These are phyloP conservation scores for Tonatia bakeri DNA, from an alignment of 2,113 vertebrate genomes.

Conservation along the genomic window DNA sequence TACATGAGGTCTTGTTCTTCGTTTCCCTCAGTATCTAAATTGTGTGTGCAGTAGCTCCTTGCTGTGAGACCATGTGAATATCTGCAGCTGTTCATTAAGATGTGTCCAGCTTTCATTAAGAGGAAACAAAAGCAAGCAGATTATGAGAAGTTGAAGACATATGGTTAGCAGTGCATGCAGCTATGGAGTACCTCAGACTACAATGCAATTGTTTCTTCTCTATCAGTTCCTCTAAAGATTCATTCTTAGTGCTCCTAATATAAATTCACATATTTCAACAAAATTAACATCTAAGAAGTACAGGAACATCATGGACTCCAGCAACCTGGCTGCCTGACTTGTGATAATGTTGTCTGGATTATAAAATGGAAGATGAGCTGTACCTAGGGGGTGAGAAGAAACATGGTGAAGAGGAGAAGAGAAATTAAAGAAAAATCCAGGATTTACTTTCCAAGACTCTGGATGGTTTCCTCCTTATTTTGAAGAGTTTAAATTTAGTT, in stretches of 20 bases:
- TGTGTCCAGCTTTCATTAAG: background rate
- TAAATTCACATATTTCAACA: background rate
- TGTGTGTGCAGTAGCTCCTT: background rate
- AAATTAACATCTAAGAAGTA: background rate
- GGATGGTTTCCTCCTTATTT: background rate
- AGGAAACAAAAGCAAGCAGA: constrained; percentile 6
- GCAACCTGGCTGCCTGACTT: background rate
- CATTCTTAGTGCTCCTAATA: background rate
- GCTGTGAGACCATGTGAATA: constrained; percentile 2
- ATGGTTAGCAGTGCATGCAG: background rate
- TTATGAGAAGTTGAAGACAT: background rate
- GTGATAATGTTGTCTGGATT: background rate
- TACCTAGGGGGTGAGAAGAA: background rate
- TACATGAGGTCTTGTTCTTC: background rate
- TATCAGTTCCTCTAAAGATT: background rate
- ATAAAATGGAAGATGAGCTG: background rate
- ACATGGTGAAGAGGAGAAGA: background rate
- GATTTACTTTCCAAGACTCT: background rate
- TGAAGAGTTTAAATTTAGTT: constrained; percentile 23
- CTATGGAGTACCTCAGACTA: background rate
- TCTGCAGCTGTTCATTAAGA: constrained; percentile 5
- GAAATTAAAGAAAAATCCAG: background rate
- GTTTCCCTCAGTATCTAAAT: background rate
- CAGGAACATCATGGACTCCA: background rate
- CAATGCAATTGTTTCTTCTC: background rate